Evolutionary conservation across 2,888 invertebrate species (phyloP).

Genomic region (Pyrgus malvae): DNA sequence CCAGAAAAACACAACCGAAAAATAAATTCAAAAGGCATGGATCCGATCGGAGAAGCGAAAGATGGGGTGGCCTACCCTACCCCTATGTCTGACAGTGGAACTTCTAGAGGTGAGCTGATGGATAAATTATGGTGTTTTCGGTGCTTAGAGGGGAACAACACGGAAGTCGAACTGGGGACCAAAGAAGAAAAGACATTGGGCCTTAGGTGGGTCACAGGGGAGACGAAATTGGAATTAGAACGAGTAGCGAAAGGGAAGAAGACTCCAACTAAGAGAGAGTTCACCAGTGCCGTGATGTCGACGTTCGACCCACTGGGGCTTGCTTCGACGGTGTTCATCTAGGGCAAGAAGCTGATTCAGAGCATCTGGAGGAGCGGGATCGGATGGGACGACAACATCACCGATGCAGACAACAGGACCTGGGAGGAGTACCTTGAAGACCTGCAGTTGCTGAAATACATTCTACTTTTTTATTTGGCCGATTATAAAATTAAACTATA

Average conservation of each 20-base stretch:
- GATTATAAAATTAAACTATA: no score
- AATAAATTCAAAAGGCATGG: no score
- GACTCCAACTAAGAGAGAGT: constrained; percentile 10
- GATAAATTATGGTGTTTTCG: no score
- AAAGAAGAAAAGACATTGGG: background rate
- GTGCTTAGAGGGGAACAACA: background rate
- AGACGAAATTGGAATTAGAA: background rate
- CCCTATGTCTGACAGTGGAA: no score
- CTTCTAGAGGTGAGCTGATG: no score
- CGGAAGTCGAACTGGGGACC: background rate
- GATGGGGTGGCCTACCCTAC: no score
- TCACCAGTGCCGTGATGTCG: background rate
- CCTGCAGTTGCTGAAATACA: background rate
- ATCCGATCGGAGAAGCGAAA: no score
- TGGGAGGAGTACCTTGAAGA: background rate
- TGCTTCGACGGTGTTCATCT: constrained; percentile 16
- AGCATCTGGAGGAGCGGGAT: background rate
- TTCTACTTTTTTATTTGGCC: no score
- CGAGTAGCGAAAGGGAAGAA: background rate
- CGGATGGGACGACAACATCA: background rate
- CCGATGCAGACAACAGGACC: background rate
- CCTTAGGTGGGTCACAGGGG: background rate
- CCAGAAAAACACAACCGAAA: no score
- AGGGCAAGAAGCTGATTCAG: background rate
- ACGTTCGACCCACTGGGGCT: background rate